Base-by-base conservation (phyloP, 2,888 invertebrate species). In the Cheiracanthium punctorium region DNA sequence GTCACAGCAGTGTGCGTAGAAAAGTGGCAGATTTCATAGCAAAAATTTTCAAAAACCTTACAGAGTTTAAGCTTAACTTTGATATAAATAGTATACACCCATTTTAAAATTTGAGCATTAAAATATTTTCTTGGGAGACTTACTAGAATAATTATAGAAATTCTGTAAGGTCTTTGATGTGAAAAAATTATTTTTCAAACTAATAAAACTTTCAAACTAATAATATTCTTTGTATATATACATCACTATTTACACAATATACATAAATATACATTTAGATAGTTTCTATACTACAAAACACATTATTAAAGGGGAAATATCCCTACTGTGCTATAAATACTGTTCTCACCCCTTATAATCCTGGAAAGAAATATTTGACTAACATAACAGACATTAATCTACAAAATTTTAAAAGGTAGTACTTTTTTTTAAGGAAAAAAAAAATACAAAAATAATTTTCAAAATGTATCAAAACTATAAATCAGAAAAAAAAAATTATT, bases 161-260 rank as follows among this genome's bases (percentile, higher is more conserved):
- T 17, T 20, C 32, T 69, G 28, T 33, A 79, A 58, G 33, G 74
- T 64, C 58, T 74, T 67, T 73, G 67, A 70, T 52, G 32, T 32
- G 20, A 30, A 17, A 79, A 17, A 48, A 48, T 48, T 2, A 17
- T 17, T 48, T 17, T 37, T 37, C 5, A 37, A 37, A 8, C 5
- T 48, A 48, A 17, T 48, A 17, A 58, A 58, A 58, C 24, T 7
- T 7, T 29, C 8, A 79, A 29, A 29, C 43, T n/a, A 52, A 69
- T 20, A 74, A 24, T n/a, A n/a, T n/a, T n/a, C n/a, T n/a, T n/a
- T n/a, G n/a, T 29, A 72, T 81, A 82, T 82, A 28, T 82, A 82
- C 76, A 82, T 65, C 29, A 8, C 30, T 80, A 82, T 82, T 82
- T 82, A 82, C 76, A 82, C 64, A 82, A 82, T 82, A 72, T 82